Conservation (phyloP, 1,140 invertebrate species). For the Drosophila arizonae region DNA sequence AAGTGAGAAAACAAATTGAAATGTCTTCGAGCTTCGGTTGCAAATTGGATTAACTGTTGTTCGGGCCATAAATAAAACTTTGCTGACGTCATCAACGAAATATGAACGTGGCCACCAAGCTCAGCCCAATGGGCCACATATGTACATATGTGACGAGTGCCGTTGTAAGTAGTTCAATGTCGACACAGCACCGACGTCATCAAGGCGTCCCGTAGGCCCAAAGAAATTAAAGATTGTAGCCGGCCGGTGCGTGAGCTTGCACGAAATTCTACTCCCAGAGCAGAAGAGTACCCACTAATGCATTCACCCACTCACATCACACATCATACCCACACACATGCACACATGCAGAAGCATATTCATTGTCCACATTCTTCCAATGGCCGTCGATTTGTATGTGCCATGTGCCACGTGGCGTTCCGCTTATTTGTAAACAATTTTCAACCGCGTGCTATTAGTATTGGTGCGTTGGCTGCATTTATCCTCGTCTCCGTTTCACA, state of each 20-base stretch:
- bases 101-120: not conserved
- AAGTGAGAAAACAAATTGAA: constrained; percentile 1
- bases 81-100: constrained; percentile 23
- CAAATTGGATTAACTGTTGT: constrained; percentile 22
- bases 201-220: constrained; percentile 9
- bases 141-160: not conserved
- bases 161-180: constrained; percentile 70
- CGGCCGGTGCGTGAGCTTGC: constrained; percentile 51
- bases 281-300: not conserved
- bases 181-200: constrained; percentile 60
- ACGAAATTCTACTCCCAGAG: not conserved
- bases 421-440: constrained; percentile 70
- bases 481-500: constrained; percentile 16
- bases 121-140: not conserved
- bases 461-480: constrained; percentile 14
- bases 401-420: constrained; percentile 51
- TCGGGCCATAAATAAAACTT: constrained; percentile 7
- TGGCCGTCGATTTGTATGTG: constrained; percentile 10
- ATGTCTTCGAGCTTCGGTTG: not conserved
- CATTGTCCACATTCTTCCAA: constrained; percentile 19
- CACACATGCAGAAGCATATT: not conserved
- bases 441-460: constrained; percentile 30
- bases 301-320: not conserved
- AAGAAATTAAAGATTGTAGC: constrained; percentile 25
- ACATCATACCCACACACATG: not conserved